phyloP scores from a whole-genome alignment of 1,140 invertebrate species.

The Hyphantria cunea region DNA sequence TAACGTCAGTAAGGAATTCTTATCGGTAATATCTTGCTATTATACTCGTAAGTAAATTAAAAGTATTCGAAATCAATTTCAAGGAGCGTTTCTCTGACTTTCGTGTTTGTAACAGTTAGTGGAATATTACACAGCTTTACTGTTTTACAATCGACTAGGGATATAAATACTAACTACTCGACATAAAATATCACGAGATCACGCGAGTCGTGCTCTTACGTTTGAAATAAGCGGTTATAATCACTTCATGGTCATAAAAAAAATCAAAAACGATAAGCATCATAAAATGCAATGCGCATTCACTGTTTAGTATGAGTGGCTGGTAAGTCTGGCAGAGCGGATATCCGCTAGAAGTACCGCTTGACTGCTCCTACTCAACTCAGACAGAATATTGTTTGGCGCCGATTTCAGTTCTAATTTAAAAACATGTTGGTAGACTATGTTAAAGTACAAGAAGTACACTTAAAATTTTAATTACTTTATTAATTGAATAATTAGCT shows the following conservation, averaged over 20 bases:
- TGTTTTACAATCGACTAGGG: neutral
- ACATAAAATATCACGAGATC: slow-evolving; percentile 2
- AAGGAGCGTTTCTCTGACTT: too few relatives aligned
- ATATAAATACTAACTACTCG: slow-evolving; percentile 3
- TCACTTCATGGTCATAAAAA: slow-evolving; percentile 19
- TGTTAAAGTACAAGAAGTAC: neutral
- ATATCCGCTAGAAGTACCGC: slow-evolving; percentile 44
- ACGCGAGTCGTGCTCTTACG: slow-evolving; percentile 10
- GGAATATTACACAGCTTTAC: neutral
- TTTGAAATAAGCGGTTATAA: slow-evolving; percentile 22
- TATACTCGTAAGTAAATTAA: too few relatives aligned
- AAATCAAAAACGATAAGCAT: slow-evolving; percentile 10
- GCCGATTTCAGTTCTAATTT: slow-evolving; percentile 7
- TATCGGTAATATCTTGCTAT: too few relatives aligned
- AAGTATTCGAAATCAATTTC: too few relatives aligned
- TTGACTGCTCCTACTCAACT: slow-evolving; percentile 14
- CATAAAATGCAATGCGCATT: slow-evolving; percentile 17
- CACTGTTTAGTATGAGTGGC: slow-evolving; percentile 41
- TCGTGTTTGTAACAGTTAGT: neutral
- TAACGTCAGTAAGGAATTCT: too few relatives aligned
- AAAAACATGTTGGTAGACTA: neutral
- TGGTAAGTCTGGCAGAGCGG: slow-evolving; percentile 37
- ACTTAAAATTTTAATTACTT: too few relatives aligned
- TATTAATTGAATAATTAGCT: too few relatives aligned
- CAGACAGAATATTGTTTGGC: slow-evolving; percentile 26